Evolutionary conservation across 1,140 invertebrate species (phyloP), one percentile per base, ranked within the genome.

Genomic region (Pseudomyrmex pallidus): DNA sequence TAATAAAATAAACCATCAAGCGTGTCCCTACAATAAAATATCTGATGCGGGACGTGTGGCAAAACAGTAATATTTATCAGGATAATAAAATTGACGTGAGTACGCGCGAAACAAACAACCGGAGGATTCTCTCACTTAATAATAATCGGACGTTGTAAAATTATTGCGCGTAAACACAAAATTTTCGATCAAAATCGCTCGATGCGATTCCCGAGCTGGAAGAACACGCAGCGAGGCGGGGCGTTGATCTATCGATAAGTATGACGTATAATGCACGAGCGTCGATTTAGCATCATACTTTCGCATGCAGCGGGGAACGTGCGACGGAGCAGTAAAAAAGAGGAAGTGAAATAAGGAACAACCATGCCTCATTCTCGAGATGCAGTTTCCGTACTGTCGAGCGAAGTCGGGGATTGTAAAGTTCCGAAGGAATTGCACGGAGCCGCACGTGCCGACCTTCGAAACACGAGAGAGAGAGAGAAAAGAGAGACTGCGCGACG

Each of bases 271-370:
- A 35, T 35, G 87, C 48, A 59, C 25, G 57, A 20, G 15, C 9
- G 50, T 84, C 64, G 82, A 87, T 87, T 35, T 87, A 87, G 70
- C 74, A 35, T 17, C 22, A n/a, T 35, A 74, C 15, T 74, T 82
- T 82, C 52, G 61, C 70, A 54, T 56, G 17, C 66, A 44, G 15
- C 61, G 72, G 50, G 72, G 50, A 56, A 44, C 52, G 61, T 61
- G 62, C 70, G 59, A 57, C 48, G 73, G 82, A n/a, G 56, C 70
- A 35, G 17, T 48, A 2, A 57, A 57, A 87, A 63, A 57, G 62
- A 20, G 54, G 13, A 35, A 35, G 35, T 35, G 35, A 35, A 35
- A 35, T 35, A 35, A 35, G 7, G 46, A 57, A 63, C 73, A 67
- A 46, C 59, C 15, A 46, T 82, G 35, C 52, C 35, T 84, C 56